phyloP scores from a whole-genome alignment of 2,888 invertebrate species.

The Himalopsyche tibetana region DNA sequence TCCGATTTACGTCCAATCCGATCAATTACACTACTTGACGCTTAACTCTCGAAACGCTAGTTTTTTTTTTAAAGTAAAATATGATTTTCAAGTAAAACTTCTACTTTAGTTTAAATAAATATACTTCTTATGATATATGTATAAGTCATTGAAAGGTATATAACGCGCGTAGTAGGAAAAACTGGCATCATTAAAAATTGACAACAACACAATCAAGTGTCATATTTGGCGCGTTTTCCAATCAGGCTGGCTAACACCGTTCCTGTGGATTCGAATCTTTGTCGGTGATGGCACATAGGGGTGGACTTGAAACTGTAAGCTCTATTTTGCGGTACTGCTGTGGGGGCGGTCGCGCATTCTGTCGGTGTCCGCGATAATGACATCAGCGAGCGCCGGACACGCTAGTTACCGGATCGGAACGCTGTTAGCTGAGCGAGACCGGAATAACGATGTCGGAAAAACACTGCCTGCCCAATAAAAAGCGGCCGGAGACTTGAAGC shows the following conservation, averaged over 20 bases:
- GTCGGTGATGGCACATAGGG: background rate
- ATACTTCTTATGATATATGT: too few species aligned
- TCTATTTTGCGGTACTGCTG: background rate
- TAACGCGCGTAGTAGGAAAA: too few species aligned
- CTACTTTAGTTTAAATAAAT: too few species aligned
- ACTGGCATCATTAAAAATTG: conserved; percentile 4
- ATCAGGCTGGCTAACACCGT: background rate
- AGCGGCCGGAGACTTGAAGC: background rate
- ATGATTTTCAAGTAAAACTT: too few species aligned
- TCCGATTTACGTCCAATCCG: too few species aligned
- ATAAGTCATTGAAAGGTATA: too few species aligned
- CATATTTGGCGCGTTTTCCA: conserved; percentile 18
- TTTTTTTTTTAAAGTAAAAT: too few species aligned
- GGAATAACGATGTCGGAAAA: conserved; percentile 62
- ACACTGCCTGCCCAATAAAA: conserved; percentile 29
- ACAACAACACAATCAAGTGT: conserved; percentile 4
- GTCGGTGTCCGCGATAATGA: conserved; percentile 64
- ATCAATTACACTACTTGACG: too few species aligned
- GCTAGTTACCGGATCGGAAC: conserved; percentile 64
- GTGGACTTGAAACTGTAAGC: background rate
- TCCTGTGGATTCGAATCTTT: background rate
- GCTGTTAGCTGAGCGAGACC: conserved; percentile 61
- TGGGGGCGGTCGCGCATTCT: conserved; percentile 35
- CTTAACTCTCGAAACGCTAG: too few species aligned
- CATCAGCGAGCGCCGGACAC: conserved; percentile 61